A percentile compares a stretch with the other conserved stretches of the same genome.
Conservation (phyloP, 2,888 invertebrate genomes). For the Drosophila meridiana region DNA sequence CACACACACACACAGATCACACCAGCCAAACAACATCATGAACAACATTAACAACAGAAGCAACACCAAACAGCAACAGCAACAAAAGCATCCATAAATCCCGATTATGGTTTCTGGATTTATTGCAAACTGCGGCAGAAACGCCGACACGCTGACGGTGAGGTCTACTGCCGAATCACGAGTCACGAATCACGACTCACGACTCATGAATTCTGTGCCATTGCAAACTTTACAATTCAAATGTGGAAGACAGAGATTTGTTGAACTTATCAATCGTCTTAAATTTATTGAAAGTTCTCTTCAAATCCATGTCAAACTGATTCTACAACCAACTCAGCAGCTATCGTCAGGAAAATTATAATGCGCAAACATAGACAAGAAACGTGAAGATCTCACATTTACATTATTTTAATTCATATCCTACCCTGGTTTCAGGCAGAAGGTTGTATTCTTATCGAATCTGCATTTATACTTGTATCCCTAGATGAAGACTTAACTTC, state of each 20-base stretch:
- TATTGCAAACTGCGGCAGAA: conserved; percentile 63
- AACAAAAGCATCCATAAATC: conserved; percentile 73
- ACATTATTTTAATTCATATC: too few species aligned
- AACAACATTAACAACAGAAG: conserved; percentile 55
- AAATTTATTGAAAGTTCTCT: background rate
- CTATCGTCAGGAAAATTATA: too few species aligned
- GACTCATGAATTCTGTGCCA: background rate
- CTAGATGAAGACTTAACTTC: too few species aligned
- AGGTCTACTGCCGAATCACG: conserved; percentile 16
- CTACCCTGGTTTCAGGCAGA: too few species aligned
- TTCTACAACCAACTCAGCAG: too few species aligned
- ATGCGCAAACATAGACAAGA: too few species aligned
- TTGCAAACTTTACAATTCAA: background rate
- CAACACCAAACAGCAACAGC: conserved; percentile 47
- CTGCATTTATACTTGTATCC: too few species aligned
- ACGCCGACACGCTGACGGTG: conserved; percentile 11
- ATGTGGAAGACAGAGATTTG: background rate
- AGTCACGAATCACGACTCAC: conserved; percentile 21
- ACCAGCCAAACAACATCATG: conserved; percentile 37
- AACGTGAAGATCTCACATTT: too few species aligned
- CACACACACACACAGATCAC: background rate
- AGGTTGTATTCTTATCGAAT: too few species aligned
- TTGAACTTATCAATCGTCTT: background rate
- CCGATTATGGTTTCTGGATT: conserved; percentile 80
- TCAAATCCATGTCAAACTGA: too few species aligned